Evolutionary conservation across 2,113 vertebrate genomes (phyloP).

Genomic region (Pomatorhinus ruficollis): DNA sequence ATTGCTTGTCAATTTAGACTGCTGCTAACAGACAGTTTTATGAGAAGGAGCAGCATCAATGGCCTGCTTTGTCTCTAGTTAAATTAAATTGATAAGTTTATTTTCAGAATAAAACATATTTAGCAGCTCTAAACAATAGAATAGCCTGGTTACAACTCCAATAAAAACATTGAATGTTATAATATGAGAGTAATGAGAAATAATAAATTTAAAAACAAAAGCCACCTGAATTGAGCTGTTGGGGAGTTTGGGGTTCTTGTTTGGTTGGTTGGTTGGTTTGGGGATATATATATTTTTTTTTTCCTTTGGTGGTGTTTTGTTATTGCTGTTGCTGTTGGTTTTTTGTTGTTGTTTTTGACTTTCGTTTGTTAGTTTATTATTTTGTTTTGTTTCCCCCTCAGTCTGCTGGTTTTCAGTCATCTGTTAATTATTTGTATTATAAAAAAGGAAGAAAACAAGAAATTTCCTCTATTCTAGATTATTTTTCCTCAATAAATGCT

Average conservation of each 20-base stretch:
- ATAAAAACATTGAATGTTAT: background rate
- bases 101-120: background rate
- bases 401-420: background rate
- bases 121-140: background rate
- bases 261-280: background rate
- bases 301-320: background rate
- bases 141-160: background rate
- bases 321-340: background rate
- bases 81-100: background rate
- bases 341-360: background rate
- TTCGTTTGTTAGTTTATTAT: too few relatives aligned
- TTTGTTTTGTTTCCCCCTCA: background rate
- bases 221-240: background rate
- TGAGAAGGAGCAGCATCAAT: background rate
- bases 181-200: background rate
- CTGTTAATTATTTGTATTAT: background rate
- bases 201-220: background rate
- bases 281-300: too few relatives aligned
- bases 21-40: background rate
- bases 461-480: background rate
- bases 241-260: fast-evolving
- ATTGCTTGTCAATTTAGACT: conserved; percentile 38
- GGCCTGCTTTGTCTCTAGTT: background rate
- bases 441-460: background rate
- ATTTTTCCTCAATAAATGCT: background rate